Evolutionary conservation across 30 jellyfish, hydroid and myxozoan species (phyloP), one percentile per base, ranked within the genome.

Genomic region (Aurelia sp.): DNA sequence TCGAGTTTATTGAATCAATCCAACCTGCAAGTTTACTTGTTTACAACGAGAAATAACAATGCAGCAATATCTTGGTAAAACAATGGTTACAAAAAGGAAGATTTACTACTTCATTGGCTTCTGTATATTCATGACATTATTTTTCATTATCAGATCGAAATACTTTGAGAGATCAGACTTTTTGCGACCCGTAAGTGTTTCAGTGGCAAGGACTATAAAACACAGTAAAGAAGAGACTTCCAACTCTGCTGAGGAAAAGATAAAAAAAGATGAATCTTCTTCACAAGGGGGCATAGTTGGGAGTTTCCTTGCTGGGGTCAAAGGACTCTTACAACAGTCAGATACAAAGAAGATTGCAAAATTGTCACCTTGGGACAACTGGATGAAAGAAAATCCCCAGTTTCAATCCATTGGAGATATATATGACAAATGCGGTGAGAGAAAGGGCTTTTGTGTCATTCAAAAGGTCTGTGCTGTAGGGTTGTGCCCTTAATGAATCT

Each of bases 381-480:
- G 98, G 98, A 77, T 92, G 93, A 37, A 58, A 57, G 82, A 86
- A n/a, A 69, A 81, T 40, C 87, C 92, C 18, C 82, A 82, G 41
- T 65, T 80, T 11, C 83, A 78, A 58, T 86, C 98, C 8, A 89
- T 92, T 60, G 98, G 98, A 18, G 92, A 92, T 63, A 87, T 92
- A 15, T 92, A 52, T 40, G 90, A 92, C 78, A 86, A 81, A 86
- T 92, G 98, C 71, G 98, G 98, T 92, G 75, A 15, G 98, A 31
- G 60, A 0, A 27, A 3, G 23, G 48, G 19, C 71, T 79, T 55
- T 40, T 22, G 4, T 20, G 0, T 79, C 37, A 13, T 12, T 18
- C n/a, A 11, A 31, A 15, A 27, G 65, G 18, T 60, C 52, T 21
- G 8, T 44, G 55, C 55, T 44, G 15, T 44, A 13, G 55, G 55